These are phyloP conservation scores for Ophion slaviceki DNA, from an alignment of 2,888 invertebrate species.

Conservation along the genomic window DNA sequence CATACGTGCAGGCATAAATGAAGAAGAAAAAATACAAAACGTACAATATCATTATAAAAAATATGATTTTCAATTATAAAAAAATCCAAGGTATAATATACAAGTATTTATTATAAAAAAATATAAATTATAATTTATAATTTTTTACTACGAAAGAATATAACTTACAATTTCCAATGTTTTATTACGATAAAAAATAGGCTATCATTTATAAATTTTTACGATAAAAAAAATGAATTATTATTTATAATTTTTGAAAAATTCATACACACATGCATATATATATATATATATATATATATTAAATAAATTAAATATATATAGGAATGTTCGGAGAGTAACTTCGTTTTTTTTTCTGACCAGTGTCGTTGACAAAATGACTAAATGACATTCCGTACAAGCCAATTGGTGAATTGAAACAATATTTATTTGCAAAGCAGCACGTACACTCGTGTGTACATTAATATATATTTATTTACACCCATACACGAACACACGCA, in stretches of 20 bases:
- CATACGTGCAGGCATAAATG: not conserved
- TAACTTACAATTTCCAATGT: not conserved
- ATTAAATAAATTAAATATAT: no score
- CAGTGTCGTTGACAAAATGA: no score
- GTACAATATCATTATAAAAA: not conserved
- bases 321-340: no score
- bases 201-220: not conserved
- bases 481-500: not conserved
- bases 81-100: not conserved
- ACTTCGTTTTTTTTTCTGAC: no score
- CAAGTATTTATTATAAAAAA: conserved; percentile 7
- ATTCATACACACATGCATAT: no score
- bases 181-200: no score
- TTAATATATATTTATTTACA: not conserved
- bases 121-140: not conserved
- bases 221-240: conserved; percentile 8
- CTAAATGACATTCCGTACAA: no score
- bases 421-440: no score
- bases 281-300: no score
- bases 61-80: not conserved
- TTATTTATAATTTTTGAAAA: no score
- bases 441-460: conserved; percentile 1
- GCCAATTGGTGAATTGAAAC: no score
- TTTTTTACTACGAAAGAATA: conserved; percentile 5
- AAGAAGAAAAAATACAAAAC: not conserved